Conservation (phyloP, 2,113 vertebrate genomes). For the Phrynocephalus versicolor region DNA sequence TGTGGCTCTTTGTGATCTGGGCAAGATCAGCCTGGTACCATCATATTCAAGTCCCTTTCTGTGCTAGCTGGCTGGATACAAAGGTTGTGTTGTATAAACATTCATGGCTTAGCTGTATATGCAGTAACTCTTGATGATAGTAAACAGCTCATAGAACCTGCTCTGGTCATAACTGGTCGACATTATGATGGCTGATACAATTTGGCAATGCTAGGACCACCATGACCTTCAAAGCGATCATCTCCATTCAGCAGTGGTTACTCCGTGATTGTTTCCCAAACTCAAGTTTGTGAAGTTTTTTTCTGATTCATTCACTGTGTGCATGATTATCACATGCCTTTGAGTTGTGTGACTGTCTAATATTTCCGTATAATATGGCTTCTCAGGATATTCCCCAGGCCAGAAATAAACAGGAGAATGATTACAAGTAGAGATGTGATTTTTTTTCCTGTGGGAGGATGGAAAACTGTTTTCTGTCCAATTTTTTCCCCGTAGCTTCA, state of each 20-base stretch:
- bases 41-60: conserved; percentile 25
- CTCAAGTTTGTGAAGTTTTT: conserved; percentile 12
- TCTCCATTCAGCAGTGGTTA: neutral
- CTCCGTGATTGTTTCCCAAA: neutral
- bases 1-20: neutral
- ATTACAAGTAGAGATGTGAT: too few relatives aligned
- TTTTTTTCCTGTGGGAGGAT: too few relatives aligned
- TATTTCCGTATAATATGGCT: conserved; percentile 17
- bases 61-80: conserved; percentile 53
- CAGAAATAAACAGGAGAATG: neutral
- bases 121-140: conserved; percentile 45
- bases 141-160: conserved; percentile 43
- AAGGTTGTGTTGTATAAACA: conserved; percentile 37
- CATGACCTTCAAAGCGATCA: conserved; percentile 53
- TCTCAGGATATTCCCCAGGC: fast-evolving
- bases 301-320: conserved; percentile 25
- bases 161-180: conserved; percentile 41
- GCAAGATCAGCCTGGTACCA: conserved; percentile 51
- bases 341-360: conserved; percentile 18
- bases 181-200: neutral
- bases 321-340: conserved; percentile 45
- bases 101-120: conserved; percentile 12
- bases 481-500: too few relatives aligned
- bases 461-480: too few relatives aligned
- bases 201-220: conserved; percentile 19